Percentiles rank a stretch among this genome's conserved stretches.
Evolutionary conservation across 2,888 invertebrate species (phyloP).

Genomic region (Dioctria rufipes): DNA sequence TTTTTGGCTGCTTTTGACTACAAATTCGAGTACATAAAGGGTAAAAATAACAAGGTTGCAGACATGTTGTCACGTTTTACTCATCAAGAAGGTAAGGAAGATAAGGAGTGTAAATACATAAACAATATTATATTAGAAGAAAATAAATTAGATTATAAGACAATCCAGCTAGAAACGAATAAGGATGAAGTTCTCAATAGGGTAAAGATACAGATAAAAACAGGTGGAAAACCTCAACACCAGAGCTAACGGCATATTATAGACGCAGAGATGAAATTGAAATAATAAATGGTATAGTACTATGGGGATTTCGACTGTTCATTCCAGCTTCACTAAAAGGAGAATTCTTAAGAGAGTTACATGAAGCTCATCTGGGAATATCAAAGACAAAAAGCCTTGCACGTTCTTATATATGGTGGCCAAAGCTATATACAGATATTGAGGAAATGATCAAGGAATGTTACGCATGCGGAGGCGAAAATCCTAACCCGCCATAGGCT

Average conservation of each 20-base stretch:
- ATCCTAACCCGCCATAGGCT: no score
- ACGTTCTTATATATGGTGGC: no score
- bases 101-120: not conserved
- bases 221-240: no score
- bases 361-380: not conserved
- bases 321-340: not conserved
- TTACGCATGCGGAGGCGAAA: no score
- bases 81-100: not conserved
- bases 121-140: not conserved
- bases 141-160: not conserved
- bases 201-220: not conserved
- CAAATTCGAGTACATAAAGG: not conserved
- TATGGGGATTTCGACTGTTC: not conserved
- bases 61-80: slow-evolving; percentile 3
- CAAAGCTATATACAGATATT: no score
- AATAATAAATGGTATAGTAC: not conserved
- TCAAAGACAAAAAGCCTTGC: not conserved
- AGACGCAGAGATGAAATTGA: not conserved
- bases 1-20: no score
- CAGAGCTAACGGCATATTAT: not conserved
- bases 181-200: not conserved
- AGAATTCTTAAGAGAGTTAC: not conserved
- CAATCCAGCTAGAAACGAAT: not conserved
- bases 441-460: no score
- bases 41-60: not conserved